phyloP scores from a whole-genome alignment of 2,797 vertebrate species.

The Acrossocheilus fasciatus region DNA sequence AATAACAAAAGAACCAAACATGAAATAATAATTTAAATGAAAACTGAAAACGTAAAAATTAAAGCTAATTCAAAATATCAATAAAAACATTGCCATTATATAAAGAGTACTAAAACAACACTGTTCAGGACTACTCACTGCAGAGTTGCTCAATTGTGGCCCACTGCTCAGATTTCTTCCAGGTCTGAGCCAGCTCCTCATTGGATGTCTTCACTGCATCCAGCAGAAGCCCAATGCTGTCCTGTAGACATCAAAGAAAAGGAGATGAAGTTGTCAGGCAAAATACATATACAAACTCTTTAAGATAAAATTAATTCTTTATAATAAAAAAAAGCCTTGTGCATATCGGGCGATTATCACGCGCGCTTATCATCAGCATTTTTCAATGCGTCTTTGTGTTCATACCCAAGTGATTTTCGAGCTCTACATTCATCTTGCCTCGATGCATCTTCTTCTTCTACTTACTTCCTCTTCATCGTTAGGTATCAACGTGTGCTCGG shows the following conservation, averaged over 20 bases:
- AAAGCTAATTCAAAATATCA: neutral
- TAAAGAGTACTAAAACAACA: neutral
- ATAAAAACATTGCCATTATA: neutral
- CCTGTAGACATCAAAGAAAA: constrained; percentile 76
- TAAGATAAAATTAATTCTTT: neutral
- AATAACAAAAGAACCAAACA: too few relatives aligned
- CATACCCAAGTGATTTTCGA: too few relatives aligned
- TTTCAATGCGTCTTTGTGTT: too few relatives aligned
- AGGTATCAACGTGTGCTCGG: too few relatives aligned
- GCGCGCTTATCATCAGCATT: too few relatives aligned
- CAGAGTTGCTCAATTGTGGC: constrained; percentile 98
- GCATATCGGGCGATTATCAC: too few relatives aligned
- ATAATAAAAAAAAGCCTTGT: neutral
- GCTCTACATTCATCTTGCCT: too few relatives aligned
- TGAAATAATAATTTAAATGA: neutral
- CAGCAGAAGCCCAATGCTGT: constrained; percentile 94
- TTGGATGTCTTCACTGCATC: constrained; percentile 95
- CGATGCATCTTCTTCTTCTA: too few relatives aligned
- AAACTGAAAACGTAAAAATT: neutral
- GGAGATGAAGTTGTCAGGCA: neutral
- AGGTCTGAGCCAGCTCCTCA: constrained; percentile 95
- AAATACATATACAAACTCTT: neutral
- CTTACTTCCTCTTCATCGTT: too few relatives aligned
- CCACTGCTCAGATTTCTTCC: constrained; percentile 99
- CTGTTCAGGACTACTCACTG: constrained; percentile 82